Conservation (phyloP, 2,888 invertebrate species). For the Lasius platythorax region DNA sequence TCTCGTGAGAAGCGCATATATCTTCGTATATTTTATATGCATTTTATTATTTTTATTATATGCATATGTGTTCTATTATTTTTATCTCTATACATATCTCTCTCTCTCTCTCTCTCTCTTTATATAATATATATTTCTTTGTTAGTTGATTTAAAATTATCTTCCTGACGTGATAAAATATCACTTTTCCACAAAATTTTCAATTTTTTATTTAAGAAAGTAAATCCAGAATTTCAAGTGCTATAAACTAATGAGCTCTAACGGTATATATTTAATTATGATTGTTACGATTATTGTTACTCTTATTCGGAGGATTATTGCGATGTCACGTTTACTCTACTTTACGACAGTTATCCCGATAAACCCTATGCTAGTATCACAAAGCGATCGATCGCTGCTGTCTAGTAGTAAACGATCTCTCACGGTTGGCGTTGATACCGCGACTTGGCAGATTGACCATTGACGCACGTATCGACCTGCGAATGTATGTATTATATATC, state of each 20-base stretch:
- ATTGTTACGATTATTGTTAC: not conserved
- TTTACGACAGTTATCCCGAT: conserved; percentile 14
- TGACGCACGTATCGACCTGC: not conserved
- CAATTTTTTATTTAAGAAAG: not conserved
- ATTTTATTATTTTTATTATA: too few relatives aligned
- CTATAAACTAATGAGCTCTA: not conserved
- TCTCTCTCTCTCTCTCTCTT: too few relatives aligned
- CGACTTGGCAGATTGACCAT: conserved; percentile 33
- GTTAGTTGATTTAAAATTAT: not conserved
- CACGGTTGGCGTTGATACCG: conserved; percentile 23
- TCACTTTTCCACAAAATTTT: too few relatives aligned
- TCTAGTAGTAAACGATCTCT: conserved; percentile 28
- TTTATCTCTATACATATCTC: too few relatives aligned
- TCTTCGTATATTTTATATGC: not conserved
- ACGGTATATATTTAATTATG: not conserved
- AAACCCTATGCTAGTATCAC: not conserved
- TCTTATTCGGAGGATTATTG: not conserved
- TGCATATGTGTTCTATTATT: too few relatives aligned
- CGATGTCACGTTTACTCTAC: not conserved
- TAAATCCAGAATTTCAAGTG: not conserved
- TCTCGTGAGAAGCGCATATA: not conserved
- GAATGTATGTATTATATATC: conserved; percentile 6
- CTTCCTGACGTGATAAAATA: not conserved
- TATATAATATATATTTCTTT: not conserved
- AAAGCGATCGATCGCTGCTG: conserved; percentile 20